phyloP scores from a whole-genome alignment of 2,113 vertebrate species.

The Hystrix brachyura region DNA sequence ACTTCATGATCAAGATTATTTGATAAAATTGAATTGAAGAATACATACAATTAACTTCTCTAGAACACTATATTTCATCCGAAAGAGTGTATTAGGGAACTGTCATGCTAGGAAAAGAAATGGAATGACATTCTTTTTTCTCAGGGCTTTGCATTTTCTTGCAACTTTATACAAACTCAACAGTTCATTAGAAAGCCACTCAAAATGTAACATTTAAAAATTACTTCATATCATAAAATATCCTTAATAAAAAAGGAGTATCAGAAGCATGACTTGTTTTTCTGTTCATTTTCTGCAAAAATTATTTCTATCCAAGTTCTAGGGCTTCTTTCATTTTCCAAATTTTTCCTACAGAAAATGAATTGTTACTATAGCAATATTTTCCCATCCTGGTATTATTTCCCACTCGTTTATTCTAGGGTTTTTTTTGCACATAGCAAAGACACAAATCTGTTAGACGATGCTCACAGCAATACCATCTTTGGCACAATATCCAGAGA shows the following conservation, averaged over 20 bases:
- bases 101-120: conserved; percentile 34
- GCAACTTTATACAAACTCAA: not conserved
- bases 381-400: conserved; percentile 86
- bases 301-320: conserved; percentile 78
- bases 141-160: conserved; percentile 34
- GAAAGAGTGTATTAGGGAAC: conserved; percentile 6
- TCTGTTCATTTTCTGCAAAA: conserved; percentile 72
- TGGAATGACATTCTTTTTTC: not conserved
- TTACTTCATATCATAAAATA: conserved; percentile 15
- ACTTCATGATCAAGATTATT: not conserved
- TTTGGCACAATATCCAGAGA: conserved; percentile 78
- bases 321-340: conserved; percentile 78
- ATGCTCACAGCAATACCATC: conserved; percentile 67
- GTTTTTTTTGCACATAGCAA: conserved; percentile 84
- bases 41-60: not conserved
- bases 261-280: conserved; percentile 72
- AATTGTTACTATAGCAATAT: conserved; percentile 86
- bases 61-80: conserved; percentile 41
- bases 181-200: not conserved
- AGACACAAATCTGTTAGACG: conserved; percentile 80
- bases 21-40: conserved; percentile 28
- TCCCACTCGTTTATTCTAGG: conserved; percentile 84
- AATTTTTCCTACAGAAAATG: conserved; percentile 84
- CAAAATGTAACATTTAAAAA: conserved; percentile 25
- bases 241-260: not conserved